These are phyloP conservation scores for Bombus consobrinus DNA, from an alignment of 1,140 invertebrate genomes.

Conservation along the genomic window DNA sequence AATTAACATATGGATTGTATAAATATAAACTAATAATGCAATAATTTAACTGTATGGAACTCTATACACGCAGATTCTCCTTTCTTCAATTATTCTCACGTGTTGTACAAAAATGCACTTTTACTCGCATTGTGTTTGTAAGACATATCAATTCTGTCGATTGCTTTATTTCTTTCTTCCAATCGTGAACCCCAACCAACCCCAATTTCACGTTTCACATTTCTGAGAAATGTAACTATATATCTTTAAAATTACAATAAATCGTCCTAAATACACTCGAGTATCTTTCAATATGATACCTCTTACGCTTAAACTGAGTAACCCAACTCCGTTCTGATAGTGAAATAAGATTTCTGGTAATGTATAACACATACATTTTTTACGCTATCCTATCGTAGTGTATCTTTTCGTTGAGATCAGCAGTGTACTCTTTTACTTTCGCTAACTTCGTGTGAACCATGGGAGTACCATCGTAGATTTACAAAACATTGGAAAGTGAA, in stretches of 20 bases:
- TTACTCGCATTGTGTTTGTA: constrained; percentile 4
- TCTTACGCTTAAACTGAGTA: background rate
- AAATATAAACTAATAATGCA: constrained; percentile 38
- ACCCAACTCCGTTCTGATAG: background rate
- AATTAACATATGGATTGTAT: constrained; percentile 8
- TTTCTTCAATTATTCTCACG: constrained; percentile 25
- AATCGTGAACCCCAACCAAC: background rate
- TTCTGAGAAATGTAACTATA: background rate
- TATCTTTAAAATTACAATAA: constrained; percentile 5
- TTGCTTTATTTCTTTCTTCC: background rate
- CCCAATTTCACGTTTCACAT: background rate
- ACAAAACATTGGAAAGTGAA: constrained; percentile 3
- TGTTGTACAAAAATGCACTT: constrained; percentile 34
- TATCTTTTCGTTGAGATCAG: constrained; percentile 33
- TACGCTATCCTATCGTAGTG: background rate
- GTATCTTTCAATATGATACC: background rate
- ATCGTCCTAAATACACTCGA: background rate
- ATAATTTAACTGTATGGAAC: constrained; percentile 32
- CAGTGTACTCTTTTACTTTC: constrained; percentile 26
- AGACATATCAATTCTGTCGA: background rate
- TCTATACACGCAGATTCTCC: background rate
- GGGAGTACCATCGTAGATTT: constrained; percentile 5
- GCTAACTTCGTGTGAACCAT: background rate
- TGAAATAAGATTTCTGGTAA: background rate
- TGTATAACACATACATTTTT: constrained; percentile 23